phyloP scores from a whole-genome alignment of 2,113 vertebrate species.

The Martes martes region DNA sequence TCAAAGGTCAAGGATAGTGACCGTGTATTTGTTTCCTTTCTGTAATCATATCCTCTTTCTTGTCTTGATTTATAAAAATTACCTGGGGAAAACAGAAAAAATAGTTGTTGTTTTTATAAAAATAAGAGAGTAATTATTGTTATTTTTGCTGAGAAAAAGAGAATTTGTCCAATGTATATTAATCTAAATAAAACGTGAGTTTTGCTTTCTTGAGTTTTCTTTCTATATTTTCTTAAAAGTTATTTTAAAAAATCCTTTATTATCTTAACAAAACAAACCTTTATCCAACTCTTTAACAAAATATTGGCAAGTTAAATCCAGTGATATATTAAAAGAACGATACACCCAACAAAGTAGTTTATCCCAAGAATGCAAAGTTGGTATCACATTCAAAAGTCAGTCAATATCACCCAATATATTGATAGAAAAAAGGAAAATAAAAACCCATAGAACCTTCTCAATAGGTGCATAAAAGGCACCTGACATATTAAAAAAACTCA shows the following conservation, averaged over 20 bases:
- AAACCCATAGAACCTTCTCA: not conserved
- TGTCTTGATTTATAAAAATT: conserved; percentile 22
- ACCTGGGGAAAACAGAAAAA: conserved; percentile 22
- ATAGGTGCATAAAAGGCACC: not conserved
- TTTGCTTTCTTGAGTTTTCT: conserved; percentile 57
- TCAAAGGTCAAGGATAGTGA: not conserved
- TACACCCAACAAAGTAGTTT: not conserved
- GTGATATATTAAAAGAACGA: not conserved
- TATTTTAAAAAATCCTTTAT: not conserved
- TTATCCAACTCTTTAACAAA: not conserved
- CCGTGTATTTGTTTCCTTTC: not conserved
- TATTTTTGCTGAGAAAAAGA: conserved; percentile 72
- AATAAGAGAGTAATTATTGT: conserved; percentile 65
- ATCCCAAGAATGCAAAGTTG: not conserved
- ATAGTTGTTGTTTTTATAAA: conserved; percentile 52
- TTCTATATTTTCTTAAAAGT: too few species aligned
- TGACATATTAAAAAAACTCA: not conserved
- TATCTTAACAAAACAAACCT: not conserved
- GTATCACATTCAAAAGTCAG: not conserved
- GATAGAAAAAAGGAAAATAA: not conserved
- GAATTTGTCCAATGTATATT: conserved; percentile 76
- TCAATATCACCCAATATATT: not conserved
- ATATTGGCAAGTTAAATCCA: not conserved
- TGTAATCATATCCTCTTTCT: not conserved
- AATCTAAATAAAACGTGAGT: conserved; percentile 78